Conservation (phyloP, 2,888 invertebrate species). For the Eristalinus aeneus region DNA sequence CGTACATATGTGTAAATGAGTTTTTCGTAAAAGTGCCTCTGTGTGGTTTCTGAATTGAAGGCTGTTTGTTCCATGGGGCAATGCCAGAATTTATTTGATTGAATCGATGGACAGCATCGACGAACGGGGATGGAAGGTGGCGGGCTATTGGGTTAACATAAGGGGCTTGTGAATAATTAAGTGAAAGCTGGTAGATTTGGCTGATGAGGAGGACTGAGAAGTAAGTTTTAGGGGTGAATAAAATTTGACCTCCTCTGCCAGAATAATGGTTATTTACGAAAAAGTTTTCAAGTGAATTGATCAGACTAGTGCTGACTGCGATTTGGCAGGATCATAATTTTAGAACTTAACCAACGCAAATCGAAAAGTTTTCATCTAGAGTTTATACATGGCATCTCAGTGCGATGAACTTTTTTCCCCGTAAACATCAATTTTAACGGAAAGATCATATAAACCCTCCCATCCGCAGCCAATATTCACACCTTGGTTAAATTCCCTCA, state of each 20-base stretch:
- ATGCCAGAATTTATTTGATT: not conserved
- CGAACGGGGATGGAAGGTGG: not conserved
- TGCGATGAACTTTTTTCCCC: not conserved
- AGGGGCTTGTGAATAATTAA: not conserved
- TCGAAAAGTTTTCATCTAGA: no score
- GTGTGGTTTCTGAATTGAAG: not conserved
- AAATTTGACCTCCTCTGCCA: no score
- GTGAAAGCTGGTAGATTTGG: not conserved
- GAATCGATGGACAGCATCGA: not conserved
- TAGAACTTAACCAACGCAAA: no score
- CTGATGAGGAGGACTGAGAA: not conserved
- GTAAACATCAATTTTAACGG: not conserved
- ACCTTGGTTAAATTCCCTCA: not conserved
- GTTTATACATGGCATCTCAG: no score
- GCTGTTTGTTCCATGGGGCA: not conserved
- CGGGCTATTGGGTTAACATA: not conserved
- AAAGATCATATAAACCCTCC: not conserved
- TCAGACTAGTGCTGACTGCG: no score
- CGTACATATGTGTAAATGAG: not conserved
- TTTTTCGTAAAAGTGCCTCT: not conserved
- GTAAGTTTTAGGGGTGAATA: no score
- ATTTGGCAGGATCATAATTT: no score
- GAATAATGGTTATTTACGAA: no score
- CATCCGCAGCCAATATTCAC: conserved; percentile 6
- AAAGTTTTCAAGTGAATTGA: no score